Conservation (phyloP, 1,140 invertebrate species). For the Drosophila ercepeae region DNA sequence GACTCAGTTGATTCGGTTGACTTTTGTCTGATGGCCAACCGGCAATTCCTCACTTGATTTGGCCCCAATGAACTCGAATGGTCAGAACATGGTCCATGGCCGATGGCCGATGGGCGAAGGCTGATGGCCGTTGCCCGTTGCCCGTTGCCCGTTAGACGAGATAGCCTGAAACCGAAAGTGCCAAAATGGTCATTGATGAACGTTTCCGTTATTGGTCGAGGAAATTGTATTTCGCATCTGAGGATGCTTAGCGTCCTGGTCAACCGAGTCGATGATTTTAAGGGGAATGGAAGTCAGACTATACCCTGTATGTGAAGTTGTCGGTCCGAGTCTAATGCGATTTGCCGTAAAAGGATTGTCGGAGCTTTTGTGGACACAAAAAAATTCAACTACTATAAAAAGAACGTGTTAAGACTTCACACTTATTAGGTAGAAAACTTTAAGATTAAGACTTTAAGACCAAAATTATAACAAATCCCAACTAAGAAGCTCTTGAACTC, state of each 20-base stretch:
- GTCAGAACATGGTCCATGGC: slow-evolving; percentile 2
- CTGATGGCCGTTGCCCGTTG: slow-evolving; percentile 32
- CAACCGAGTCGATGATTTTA: slow-evolving; percentile 35
- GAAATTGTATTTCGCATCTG: slow-evolving; percentile 61
- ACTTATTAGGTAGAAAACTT: too few relatives aligned
- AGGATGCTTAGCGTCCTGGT: slow-evolving; percentile 42
- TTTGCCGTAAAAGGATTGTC: slow-evolving; percentile 29
- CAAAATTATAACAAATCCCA: background rate
- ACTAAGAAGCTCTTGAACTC: slow-evolving; percentile 9
- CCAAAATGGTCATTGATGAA: slow-evolving; percentile 72
- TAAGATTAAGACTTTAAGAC: background rate
- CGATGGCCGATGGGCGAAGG: slow-evolving; percentile 21
- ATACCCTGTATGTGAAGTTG: slow-evolving; percentile 1
- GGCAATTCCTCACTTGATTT: slow-evolving; percentile 37
- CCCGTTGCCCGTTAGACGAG: background rate
- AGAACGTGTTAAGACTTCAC: too few relatives aligned
- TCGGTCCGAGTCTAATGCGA: slow-evolving; percentile 34
- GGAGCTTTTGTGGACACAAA: background rate
- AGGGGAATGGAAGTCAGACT: background rate
- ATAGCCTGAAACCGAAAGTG: slow-evolving; percentile 68
- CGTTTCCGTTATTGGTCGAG: slow-evolving; percentile 63
- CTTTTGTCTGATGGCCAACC: slow-evolving; percentile 34
- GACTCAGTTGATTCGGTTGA: slow-evolving; percentile 45
- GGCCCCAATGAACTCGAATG: slow-evolving; percentile 39
- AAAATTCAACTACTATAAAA: too few relatives aligned